Base-by-base conservation (phyloP, 2,797 vertebrate species). In the Bradypodion ventrale region DNA sequence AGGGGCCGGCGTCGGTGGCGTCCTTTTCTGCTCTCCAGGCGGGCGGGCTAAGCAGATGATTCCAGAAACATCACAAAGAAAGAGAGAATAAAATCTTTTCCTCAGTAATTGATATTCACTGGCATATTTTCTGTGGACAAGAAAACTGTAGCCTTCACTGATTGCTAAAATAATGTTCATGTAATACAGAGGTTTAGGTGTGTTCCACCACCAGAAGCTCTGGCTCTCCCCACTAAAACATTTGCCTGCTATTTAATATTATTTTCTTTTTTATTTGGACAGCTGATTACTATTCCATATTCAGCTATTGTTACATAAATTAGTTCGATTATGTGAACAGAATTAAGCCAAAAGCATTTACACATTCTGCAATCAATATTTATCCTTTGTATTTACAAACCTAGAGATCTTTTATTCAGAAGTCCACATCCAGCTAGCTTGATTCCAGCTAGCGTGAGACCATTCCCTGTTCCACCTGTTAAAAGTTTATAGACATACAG, bases 221-320 rank as follows among this genome's bases (percentile, higher is more conserved):
- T 78, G n/a, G 52, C 65, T 21, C 25, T 65, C 82, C 3, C 60
- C 29, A 60, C 65, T 75, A 85, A 92, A 89, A 49, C 74, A 78
- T 27, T 49, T 86, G 13, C 3, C 46, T 86, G 81, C 1, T 32
- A 2, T 5, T 35, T 78, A 78, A 32, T 76, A 89, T 84, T n/a
- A n/a, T n/a, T 35, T 90, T 85, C 90, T 63, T 44, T 84, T 92
- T 92, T 73, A 79, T 69, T 77, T 86, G 91, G 40, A 63, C 89
- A 91, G 87, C 35, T 75, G 59, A 68, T 44, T 68, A 92, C 42
- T 65, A 76, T 1, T 69, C 7, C 29, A 37, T 83, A 35, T 37
- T 89, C 85, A 89, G 46, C 85, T 85, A 89, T 83, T 65, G 73
- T 80, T 74, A 92, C 93, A 85, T 83, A 88, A 88, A 85, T 84